phyloP scores from a whole-genome alignment of 53 echinoderm and acorn worm genomes.

The Paracentrotus lividus region DNA sequence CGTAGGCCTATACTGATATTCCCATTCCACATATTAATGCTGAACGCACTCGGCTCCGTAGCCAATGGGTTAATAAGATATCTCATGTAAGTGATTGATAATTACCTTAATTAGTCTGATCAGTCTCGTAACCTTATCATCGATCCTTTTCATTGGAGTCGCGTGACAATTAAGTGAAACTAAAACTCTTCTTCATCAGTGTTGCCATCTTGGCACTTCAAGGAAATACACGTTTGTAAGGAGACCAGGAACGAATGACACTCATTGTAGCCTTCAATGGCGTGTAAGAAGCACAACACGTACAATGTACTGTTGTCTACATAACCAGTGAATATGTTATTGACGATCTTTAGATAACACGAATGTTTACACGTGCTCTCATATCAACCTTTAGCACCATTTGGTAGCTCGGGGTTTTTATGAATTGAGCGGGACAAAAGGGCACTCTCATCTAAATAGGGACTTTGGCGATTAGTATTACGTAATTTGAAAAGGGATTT shows the following conservation, averaged over 20 bases:
- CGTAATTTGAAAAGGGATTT: constrained; percentile 13
- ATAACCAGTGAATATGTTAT: not conserved
- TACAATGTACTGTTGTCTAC: not conserved
- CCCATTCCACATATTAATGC: too few species aligned
- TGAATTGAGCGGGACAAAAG: not conserved
- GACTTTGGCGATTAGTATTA: not conserved
- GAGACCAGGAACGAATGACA: not conserved
- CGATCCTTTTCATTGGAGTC: not conserved
- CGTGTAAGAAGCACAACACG: not conserved
- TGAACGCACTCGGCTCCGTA: too few species aligned
- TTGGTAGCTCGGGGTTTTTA: not conserved
- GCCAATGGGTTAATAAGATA: too few species aligned
- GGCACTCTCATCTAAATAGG: not conserved
- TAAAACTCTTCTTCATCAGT: constrained; percentile 22
- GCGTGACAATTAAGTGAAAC: not conserved
- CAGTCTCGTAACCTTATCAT: not conserved
- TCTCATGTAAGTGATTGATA: not conserved
- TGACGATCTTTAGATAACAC: not conserved
- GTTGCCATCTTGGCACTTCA: not conserved
- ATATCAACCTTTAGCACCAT: not conserved
- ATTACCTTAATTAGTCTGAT: not conserved
- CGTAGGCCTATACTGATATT: too few species aligned
- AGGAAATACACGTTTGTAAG: not conserved
- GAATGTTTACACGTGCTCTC: not conserved
- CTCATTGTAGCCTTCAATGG: not conserved